Evolutionary conservation across 2,888 invertebrate species (phyloP).

Genomic region (Steinernema scapterisci): DNA sequence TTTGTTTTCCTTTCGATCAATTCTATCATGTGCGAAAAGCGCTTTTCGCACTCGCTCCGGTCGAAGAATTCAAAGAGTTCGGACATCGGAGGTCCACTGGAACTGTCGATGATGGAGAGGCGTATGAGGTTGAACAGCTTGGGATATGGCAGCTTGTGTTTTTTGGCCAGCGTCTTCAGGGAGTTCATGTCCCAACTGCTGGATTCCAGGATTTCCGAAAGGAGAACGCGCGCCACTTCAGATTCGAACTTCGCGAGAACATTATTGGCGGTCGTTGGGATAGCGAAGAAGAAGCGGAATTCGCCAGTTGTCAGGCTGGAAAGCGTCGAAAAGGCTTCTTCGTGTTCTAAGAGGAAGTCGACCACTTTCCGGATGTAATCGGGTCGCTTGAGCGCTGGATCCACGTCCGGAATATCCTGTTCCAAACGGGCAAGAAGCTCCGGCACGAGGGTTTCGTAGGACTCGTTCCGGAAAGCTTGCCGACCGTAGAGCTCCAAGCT

Average conservation of each 20-base stretch:
- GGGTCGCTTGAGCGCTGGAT: constrained; percentile 36
- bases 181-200: constrained; percentile 26
- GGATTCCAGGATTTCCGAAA: constrained; percentile 35
- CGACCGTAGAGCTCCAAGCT: constrained; percentile 50
- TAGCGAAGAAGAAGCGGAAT: constrained; percentile 43
- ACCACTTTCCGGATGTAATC: constrained; percentile 44
- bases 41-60: constrained; percentile 44
- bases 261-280: background rate
- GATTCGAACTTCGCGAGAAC: constrained; percentile 29
- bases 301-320: constrained; percentile 37
- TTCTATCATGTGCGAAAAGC: background rate
- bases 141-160: constrained; percentile 34
- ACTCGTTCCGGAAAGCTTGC: constrained; percentile 48
- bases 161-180: constrained; percentile 38
- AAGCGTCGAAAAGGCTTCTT: constrained; percentile 43
- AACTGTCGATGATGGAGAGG: constrained; percentile 53
- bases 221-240: background rate
- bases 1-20: background rate
- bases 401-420: constrained; percentile 34
- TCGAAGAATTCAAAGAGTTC: constrained; percentile 61
- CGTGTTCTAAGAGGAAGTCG: constrained; percentile 51
- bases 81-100: constrained; percentile 60
- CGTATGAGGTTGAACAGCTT: constrained; percentile 46
- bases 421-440: constrained; percentile 38
- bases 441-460: constrained; percentile 44